Conservation (phyloP, 2,888 invertebrate genomes). For the Deilephila porcellus region DNA sequence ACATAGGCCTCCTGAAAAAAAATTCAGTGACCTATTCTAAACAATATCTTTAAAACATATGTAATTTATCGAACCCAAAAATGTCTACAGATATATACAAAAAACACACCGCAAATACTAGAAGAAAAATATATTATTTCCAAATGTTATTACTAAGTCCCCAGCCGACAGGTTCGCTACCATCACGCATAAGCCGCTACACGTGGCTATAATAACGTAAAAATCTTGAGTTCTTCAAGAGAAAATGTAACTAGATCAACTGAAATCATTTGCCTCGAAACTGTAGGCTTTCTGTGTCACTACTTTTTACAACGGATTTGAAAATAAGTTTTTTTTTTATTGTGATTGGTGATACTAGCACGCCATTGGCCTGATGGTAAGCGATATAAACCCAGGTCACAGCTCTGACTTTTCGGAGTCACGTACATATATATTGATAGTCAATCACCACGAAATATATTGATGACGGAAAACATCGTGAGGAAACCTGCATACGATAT, state of each 20-base stretch:
- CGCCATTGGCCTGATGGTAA: no score
- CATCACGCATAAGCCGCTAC: not conserved
- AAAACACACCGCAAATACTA: not conserved
- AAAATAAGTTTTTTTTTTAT: no score
- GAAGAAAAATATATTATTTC: constrained; percentile 12
- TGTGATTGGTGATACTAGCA: no score
- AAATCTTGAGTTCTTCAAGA: constrained; percentile 2
- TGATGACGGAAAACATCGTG: no score
- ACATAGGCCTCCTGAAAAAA: no score
- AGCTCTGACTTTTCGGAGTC: no score
- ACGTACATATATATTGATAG: no score
- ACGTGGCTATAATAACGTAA: not conserved
- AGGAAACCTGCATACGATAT: no score
- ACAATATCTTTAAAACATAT: no score
- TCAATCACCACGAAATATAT: no score
- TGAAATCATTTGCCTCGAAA: not conserved
- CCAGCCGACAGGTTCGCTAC: not conserved
- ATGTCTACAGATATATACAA: not conserved
- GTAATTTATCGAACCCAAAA: not conserved
- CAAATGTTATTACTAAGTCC: constrained; percentile 21
- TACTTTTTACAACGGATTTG: not conserved
- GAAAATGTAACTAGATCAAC: not conserved
- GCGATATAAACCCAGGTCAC: no score
- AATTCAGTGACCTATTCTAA: no score
- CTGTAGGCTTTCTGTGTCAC: not conserved